These are phyloP conservation scores for Ceyx melanurus DNA, from an alignment of 2,113 vertebrate genomes.

Conservation along the genomic window DNA sequence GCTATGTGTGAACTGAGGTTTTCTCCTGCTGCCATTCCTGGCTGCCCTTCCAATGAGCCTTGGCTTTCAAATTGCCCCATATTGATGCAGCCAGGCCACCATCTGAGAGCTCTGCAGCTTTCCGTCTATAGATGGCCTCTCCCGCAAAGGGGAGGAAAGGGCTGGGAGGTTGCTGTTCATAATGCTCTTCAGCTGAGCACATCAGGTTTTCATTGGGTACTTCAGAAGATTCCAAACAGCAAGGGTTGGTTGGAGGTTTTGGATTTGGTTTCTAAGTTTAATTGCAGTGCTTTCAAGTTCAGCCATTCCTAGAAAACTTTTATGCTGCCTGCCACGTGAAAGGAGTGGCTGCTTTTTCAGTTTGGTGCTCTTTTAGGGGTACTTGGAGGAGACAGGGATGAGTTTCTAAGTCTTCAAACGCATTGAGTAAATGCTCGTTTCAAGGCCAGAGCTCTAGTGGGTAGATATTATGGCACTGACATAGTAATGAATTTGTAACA, in stretches of 20 bases:
- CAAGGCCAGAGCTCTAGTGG: neutral
- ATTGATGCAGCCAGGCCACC: neutral
- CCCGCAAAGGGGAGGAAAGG: neutral
- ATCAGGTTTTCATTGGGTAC: neutral
- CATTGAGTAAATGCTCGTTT: neutral
- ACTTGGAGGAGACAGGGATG: neutral
- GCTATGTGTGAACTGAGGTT: neutral
- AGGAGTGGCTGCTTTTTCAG: neutral
- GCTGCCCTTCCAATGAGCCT: neutral
- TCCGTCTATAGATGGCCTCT: slow-evolving; percentile 34
- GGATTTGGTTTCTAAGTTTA: neutral
- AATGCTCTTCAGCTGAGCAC: neutral
- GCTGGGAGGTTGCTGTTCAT: neutral
- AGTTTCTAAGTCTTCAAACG: neutral
- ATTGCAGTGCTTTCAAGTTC: neutral
- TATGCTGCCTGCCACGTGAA: rapidly evolving
- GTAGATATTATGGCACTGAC: neutral
- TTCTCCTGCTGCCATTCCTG: neutral
- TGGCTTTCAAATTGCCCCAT: neutral
- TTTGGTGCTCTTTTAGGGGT: neutral
- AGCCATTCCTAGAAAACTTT: neutral
- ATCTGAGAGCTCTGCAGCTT: neutral
- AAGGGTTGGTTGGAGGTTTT: neutral
- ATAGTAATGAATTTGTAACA: neutral
- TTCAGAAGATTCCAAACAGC: neutral